phyloP scores from a whole-genome alignment of 2,888 invertebrate genomes.

The Ischnus inquisitorius region DNA sequence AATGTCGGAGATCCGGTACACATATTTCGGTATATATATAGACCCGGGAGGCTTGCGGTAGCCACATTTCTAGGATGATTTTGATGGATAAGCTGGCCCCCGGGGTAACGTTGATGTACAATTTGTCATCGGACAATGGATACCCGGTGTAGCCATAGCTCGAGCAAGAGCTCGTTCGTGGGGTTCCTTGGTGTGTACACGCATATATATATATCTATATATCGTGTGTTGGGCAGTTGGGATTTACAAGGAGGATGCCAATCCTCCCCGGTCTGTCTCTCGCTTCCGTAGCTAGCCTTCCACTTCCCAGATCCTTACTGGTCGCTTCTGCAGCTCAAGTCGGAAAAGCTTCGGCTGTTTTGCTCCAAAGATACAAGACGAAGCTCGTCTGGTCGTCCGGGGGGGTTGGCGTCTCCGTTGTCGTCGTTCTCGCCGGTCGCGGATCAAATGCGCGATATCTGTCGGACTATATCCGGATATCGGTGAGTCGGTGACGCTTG shows the following conservation, averaged over 20 bases:
- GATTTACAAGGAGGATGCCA: conserved; percentile 6
- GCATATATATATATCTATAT: neutral
- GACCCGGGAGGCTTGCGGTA: conserved; percentile 13
- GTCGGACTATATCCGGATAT: conserved; percentile 67
- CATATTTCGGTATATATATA: conserved; percentile 18
- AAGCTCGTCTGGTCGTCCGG: conserved; percentile 16
- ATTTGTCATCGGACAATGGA: conserved; percentile 81
- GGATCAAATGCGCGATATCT: conserved; percentile 32
- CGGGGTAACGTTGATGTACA: conserved; percentile 73
- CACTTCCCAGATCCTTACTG: conserved; percentile 16
- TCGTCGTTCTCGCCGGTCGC: conserved; percentile 4
- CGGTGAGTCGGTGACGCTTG: conserved; percentile 70
- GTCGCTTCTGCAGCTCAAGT: conserved; percentile 1
- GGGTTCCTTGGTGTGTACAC: neutral
- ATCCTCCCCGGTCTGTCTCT: neutral
- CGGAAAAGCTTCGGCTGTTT: conserved; percentile 5
- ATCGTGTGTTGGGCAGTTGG: neutral
- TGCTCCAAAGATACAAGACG: conserved; percentile 16
- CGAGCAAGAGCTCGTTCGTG: conserved; percentile 14
- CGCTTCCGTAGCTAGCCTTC: conserved; percentile 7
- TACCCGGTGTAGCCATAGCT: conserved; percentile 44
- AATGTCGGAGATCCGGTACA: conserved; percentile 17
- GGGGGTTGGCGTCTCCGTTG: conserved; percentile 4
- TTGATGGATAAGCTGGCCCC: conserved; percentile 77
- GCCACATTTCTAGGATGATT: conserved; percentile 70